Evolutionary conservation across 92 coral and sea anemone genomes (phyloP).

Genomic region (Metridium senile): DNA sequence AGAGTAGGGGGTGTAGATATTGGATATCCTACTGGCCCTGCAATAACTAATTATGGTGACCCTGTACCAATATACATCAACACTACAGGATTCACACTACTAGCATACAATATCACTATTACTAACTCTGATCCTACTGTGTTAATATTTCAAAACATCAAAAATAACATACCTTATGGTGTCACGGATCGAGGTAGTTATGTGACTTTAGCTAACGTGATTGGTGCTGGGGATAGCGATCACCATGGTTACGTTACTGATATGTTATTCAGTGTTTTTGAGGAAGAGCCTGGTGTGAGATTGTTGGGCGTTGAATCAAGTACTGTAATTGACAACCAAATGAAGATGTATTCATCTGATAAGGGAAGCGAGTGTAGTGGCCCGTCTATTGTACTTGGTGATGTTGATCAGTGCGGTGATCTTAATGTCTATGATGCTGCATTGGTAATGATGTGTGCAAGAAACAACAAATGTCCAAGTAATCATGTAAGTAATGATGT

Average conservation of each 20-base stretch:
- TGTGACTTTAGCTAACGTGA: constrained; percentile 52
- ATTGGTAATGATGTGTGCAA: constrained; percentile 36
- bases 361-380: neutral
- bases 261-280: constrained; percentile 24
- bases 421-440: constrained; percentile 68
- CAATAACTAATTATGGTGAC: constrained; percentile 35
- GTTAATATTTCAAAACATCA: constrained; percentile 36
- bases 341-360: constrained; percentile 10
- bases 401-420: constrained; percentile 54
- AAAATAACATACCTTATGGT: constrained; percentile 31
- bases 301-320: constrained; percentile 23
- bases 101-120: constrained; percentile 59
- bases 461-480: neutral
- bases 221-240: constrained; percentile 9
- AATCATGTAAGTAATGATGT: neutral
- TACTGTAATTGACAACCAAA: constrained; percentile 38
- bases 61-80: constrained; percentile 55
- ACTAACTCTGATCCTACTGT: constrained; percentile 26
- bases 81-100: constrained; percentile 35
- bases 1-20: constrained; percentile 62
- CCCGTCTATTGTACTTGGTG: constrained; percentile 42
- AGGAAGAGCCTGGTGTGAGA: neutral
- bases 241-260: constrained; percentile 33
- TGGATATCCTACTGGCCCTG: constrained; percentile 60
- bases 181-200: constrained; percentile 30